Evolutionary conservation across 2,797 vertebrate species (phyloP).

Genomic region (Pteropus rufus): DNA sequence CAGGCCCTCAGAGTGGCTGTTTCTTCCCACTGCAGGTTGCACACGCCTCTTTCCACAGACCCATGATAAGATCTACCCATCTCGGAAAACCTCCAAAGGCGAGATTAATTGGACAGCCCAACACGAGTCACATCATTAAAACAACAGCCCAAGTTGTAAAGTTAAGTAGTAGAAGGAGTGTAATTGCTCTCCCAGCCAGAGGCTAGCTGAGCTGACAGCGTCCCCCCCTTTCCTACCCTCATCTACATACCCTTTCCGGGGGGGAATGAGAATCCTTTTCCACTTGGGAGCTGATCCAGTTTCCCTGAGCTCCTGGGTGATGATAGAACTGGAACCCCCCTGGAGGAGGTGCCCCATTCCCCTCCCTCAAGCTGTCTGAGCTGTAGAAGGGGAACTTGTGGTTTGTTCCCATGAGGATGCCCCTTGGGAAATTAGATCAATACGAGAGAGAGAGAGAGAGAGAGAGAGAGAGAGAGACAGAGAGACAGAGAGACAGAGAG

Average conservation of each 20-base stretch:
- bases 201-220: constrained; percentile 41
- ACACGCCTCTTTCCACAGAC: constrained; percentile 66
- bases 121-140: constrained; percentile 70
- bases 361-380: neutral
- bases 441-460: neutral
- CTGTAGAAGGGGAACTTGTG: neutral
- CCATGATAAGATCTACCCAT: constrained; percentile 75
- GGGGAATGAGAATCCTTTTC: neutral
- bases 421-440: neutral
- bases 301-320: neutral
- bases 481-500: no score
- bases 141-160: constrained; percentile 76
- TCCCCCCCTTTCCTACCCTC: neutral
- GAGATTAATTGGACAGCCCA: constrained; percentile 77
- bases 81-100: constrained; percentile 78
- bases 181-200: constrained; percentile 63
- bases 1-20: constrained; percentile 43
- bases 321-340: neutral
- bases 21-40: constrained; percentile 39
- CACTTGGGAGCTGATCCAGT: neutral
- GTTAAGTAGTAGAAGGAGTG: constrained; percentile 63
- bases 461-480: no score
- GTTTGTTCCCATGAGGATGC: neutral
- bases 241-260: neutral
- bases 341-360: neutral